Percentiles rank a stretch among this genome's conserved stretches.
Conservation (phyloP, 2,113 vertebrate genomes). For the Crypturellus undulatus region DNA sequence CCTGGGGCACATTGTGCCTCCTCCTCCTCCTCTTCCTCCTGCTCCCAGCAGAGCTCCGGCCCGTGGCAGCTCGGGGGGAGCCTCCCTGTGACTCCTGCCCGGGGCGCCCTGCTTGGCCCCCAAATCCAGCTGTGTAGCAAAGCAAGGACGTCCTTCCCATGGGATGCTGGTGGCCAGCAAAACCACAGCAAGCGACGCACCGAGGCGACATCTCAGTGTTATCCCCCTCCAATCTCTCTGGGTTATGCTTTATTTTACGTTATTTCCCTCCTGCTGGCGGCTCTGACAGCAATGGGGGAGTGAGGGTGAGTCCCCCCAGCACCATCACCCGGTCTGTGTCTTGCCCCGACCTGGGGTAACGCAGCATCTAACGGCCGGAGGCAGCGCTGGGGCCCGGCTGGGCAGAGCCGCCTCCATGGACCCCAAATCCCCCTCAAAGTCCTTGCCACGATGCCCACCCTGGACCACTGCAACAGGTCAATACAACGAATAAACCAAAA, state of each 20-base stretch:
- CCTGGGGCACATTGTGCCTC: neutral
- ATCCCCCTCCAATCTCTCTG: rapidly evolving
- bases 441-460: too few relatives aligned
- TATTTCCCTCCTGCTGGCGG: neutral
- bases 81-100: neutral
- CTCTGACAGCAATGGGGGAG: neutral
- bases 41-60: rapidly evolving
- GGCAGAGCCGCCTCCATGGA: too few relatives aligned
- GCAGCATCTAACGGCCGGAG: neutral
- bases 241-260: neutral
- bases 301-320: neutral
- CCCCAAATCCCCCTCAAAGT: too few relatives aligned
- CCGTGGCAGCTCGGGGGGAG: neutral
- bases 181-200: neutral
- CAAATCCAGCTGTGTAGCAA: neutral
- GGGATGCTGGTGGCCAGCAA: neutral
- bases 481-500: neutral
- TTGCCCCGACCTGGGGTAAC: neutral
- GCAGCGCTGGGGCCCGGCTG: too few relatives aligned
- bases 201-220: neutral
- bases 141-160: neutral
- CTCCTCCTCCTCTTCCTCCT: neutral
- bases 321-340: too few relatives aligned
- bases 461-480: neutral
- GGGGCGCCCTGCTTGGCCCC: neutral